Conservation (phyloP, 2,113 vertebrate species). For the Leptocoma aspasia region DNA sequence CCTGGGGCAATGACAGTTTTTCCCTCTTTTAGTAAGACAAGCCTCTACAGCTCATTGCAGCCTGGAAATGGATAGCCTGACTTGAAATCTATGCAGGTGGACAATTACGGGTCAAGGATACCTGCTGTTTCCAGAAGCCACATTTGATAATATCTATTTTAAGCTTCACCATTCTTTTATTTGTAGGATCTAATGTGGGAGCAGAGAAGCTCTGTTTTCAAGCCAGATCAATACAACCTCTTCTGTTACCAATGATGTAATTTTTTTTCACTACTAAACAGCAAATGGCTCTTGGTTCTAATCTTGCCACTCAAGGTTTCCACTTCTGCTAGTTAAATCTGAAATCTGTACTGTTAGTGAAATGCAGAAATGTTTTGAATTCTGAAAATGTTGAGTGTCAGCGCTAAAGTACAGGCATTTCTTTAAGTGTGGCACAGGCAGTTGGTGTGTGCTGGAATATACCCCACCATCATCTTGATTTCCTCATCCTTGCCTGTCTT, state of each 20-base stretch:
- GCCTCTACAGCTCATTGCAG: background rate
- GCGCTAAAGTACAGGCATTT: background rate
- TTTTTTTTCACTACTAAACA: background rate
- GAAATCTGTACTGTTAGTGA: background rate
- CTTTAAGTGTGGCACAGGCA: background rate
- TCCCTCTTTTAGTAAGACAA: background rate
- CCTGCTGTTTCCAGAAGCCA: background rate
- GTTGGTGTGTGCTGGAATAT: background rate
- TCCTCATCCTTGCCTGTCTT: background rate
- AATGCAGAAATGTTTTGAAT: background rate
- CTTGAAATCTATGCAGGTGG: background rate
- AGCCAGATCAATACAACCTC: background rate
- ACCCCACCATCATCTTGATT: background rate
- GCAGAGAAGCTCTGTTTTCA: background rate
- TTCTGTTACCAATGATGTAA: background rate
- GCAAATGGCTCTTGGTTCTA: background rate
- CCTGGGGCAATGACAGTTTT: conserved; percentile 6
- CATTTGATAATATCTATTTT: background rate
- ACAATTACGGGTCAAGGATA: conserved; percentile 22
- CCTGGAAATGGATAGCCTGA: background rate
- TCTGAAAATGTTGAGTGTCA: background rate
- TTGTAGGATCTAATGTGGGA: background rate
- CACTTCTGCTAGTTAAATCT: background rate
- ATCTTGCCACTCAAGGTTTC: background rate
- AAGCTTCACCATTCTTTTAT: background rate